Base-by-base conservation (phyloP, 2,797 vertebrate species). In the Gobionotothen gibberifrons region DNA sequence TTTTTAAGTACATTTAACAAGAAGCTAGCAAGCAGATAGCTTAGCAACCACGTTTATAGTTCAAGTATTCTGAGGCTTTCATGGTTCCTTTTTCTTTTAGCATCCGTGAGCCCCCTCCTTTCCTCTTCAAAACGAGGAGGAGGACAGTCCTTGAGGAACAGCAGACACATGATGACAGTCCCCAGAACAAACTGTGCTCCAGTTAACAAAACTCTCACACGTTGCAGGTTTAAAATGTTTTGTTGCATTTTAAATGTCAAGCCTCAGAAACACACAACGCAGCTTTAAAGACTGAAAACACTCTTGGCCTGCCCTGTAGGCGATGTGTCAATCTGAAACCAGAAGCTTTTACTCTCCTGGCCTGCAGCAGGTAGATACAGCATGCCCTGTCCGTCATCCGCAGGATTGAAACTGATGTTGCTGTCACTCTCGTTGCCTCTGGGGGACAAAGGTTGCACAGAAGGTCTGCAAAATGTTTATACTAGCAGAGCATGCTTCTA, bases 141-240 rank as follows among this genome's bases (percentile, higher is more conserved):
- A 44, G 43, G 56, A 66, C 42, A 15, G 42, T 49, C 57, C 8
- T 49, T 16, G 16, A 62, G 53, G 53, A 67, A 22, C 32, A 36
- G 39, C 22, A 21, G 52, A 49, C 19, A 57, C 57, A 16, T 16
- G 13, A 43, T 44, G 44, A 67, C 71, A 43, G 51, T 69, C 6
- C 10, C 67, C 54, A 54, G 72, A 66, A 73, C 66, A 51, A 71
- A 70, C 68, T 63, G 60, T 73, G 39, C 66, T 60, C 65, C 5
- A 46, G 13, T 69, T 57, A 72, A 51, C 54, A 11, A 72, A 65
- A 59, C 47, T 47, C 46, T 52, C 16, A 4, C 40, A 43, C 42
- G 13, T 52, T 56, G n/a, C 42, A 17, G n/a, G 43, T 61, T 61
- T 67, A 32, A 66, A 46, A 47, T 47, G 57, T 46, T 46, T 29